Evolutionary conservation across 2,888 invertebrate genomes (phyloP).

Genomic region (Aleiodes leptofemur): DNA sequence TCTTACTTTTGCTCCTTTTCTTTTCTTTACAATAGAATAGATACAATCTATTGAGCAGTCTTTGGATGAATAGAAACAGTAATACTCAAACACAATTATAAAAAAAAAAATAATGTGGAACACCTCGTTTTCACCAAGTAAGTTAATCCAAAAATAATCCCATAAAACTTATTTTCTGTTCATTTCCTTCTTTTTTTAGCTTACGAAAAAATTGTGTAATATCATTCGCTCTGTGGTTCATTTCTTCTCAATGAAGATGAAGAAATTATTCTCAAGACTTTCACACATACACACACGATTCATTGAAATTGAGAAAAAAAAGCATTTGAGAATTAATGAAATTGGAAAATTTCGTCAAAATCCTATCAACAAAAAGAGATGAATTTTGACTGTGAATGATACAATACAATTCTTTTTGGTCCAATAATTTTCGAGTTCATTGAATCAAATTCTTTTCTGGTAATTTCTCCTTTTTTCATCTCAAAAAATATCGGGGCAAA

Average conservation of each 20-base stretch:
- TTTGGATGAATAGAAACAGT: slow-evolving; percentile 35
- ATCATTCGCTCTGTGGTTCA: slow-evolving; percentile 1
- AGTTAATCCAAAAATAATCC: slow-evolving; percentile 59
- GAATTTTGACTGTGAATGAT: not conserved
- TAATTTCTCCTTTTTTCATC: too few relatives aligned
- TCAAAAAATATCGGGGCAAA: too few relatives aligned
- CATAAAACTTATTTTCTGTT: slow-evolving; percentile 54
- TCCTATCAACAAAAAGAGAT: not conserved
- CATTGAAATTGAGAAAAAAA: too few relatives aligned
- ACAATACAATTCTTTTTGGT: slow-evolving; percentile 3
- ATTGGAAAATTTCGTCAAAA: not conserved
- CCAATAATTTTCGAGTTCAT: not conserved
- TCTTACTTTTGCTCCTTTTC: not conserved
- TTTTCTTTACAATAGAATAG: slow-evolving; percentile 3
- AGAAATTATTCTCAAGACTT: slow-evolving; percentile 34
- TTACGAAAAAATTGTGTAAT: too few relatives aligned
- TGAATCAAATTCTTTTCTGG: too few relatives aligned
- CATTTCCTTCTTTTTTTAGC: slow-evolving; percentile 42
- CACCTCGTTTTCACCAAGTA: slow-evolving; percentile 33
- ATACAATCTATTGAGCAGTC: slow-evolving; percentile 44
- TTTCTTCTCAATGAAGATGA: slow-evolving; percentile 29
- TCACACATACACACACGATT: slow-evolving; percentile 43
- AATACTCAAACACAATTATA: slow-evolving; percentile 18
- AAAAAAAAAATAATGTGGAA: slow-evolving; percentile 38
- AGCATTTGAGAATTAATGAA: too few relatives aligned